Conservation (phyloP, 2,888 invertebrate species). For the Xiphydria camelus region DNA sequence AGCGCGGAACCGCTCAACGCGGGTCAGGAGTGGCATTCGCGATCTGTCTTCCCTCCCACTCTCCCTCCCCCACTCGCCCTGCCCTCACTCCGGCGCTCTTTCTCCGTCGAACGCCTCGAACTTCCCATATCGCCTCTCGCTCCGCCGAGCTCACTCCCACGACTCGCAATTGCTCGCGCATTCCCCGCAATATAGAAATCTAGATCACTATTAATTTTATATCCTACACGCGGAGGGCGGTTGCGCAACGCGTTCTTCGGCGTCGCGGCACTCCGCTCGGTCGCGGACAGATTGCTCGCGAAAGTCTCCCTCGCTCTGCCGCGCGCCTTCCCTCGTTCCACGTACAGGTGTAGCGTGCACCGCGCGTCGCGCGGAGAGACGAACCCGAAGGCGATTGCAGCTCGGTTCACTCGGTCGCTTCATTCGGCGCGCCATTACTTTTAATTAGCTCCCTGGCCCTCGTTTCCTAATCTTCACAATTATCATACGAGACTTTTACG, state of each 20-base stretch:
- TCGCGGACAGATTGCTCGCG: too few species aligned
- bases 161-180: constrained; percentile 52
- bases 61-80: constrained; percentile 21
- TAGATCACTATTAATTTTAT: constrained; percentile 58
- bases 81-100: constrained; percentile 14
- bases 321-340: neutral
- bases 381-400: too few species aligned
- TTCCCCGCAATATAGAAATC: constrained; percentile 56
- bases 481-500: constrained; percentile 45
- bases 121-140: constrained; percentile 2
- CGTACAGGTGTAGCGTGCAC: neutral
- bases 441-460: constrained; percentile 38
- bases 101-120: neutral
- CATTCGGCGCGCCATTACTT: constrained; percentile 44
- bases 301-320: too few species aligned
- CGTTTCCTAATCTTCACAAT: constrained; percentile 49
- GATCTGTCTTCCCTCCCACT: constrained; percentile 32
- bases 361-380: too few species aligned
- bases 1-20: constrained; percentile 41
- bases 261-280: too few species aligned
- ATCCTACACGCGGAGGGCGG: constrained; percentile 33
- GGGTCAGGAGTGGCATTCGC: constrained; percentile 50
- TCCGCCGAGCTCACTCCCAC: constrained; percentile 43
- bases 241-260: constrained; percentile 1
- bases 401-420: too few species aligned